These are phyloP conservation scores for Danaus chrysippus DNA, from an alignment of 2,888 invertebrate species.

Conservation along the genomic window DNA sequence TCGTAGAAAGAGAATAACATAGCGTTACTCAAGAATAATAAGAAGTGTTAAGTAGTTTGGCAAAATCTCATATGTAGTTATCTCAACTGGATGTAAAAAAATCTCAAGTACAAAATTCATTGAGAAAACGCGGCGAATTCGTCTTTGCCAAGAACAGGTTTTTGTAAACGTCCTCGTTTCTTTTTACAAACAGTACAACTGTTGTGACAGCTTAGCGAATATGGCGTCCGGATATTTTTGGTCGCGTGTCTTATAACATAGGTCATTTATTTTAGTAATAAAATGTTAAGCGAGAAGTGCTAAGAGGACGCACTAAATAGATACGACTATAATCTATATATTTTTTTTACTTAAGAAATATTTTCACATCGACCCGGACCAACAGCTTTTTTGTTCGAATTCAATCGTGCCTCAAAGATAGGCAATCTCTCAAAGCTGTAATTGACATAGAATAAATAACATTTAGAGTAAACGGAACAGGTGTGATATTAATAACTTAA, in stretches of 20 bases:
- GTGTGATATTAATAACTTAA: neutral
- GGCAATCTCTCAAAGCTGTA: conserved; percentile 55
- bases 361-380: conserved; percentile 48
- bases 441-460: conserved; percentile 44
- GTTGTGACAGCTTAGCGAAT: conserved; percentile 46
- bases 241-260: neutral
- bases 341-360: conserved; percentile 28
- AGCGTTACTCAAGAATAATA: too few relatives aligned
- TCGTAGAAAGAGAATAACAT: conserved; percentile 30
- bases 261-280: neutral
- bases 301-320: neutral
- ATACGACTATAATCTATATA: conserved; percentile 1
- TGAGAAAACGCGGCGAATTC: conserved; percentile 47
- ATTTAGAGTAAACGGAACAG: conserved; percentile 30
- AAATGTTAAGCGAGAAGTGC: neutral
- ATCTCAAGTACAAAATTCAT: conserved; percentile 46
- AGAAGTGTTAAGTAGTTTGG: neutral
- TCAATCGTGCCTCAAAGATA: conserved; percentile 57
- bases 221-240: conserved; percentile 22
- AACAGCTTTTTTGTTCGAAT: conserved; percentile 48
- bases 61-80: conserved; percentile 14
- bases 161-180: conserved; percentile 53
- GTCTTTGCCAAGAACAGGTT: conserved; percentile 50
- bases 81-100: conserved; percentile 36
- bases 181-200: conserved; percentile 47